These are phyloP conservation scores for Aradophagus sp. DNA, from an alignment of 1,140 invertebrate species.

Conservation along the genomic window DNA sequence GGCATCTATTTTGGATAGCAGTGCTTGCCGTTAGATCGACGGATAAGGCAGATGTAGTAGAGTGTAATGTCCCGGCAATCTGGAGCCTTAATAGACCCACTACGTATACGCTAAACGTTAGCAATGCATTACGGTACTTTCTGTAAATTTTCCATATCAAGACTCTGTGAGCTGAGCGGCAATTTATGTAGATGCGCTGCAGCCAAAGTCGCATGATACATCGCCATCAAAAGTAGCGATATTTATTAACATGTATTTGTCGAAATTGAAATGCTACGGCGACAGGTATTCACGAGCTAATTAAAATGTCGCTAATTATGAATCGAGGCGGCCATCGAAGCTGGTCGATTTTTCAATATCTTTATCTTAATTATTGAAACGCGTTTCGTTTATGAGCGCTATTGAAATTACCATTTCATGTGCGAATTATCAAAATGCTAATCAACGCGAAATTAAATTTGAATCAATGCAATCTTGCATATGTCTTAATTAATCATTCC, in stretches of 20 bases:
- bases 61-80: conserved; percentile 64
- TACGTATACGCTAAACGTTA: conserved; percentile 23
- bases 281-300: too few species aligned
- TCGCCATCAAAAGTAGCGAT: too few species aligned
- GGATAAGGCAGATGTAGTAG: conserved; percentile 65
- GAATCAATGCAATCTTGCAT: conserved; percentile 3
- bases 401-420: too few species aligned
- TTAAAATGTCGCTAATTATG: too few species aligned
- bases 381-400: too few species aligned
- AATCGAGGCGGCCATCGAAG: too few species aligned
- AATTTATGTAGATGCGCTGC: conserved; percentile 30
- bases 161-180: conserved; percentile 10
- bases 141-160: conserved; percentile 49
- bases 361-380: too few species aligned
- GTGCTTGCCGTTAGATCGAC: conserved; percentile 63
- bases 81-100: conserved; percentile 61
- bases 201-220: too few species aligned
- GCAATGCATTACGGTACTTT: conserved; percentile 51
- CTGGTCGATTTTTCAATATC: too few species aligned
- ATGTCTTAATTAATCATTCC: conserved; percentile 31
- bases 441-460: conserved; percentile 17
- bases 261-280: too few species aligned
- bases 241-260: too few species aligned
- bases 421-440: not conserved
- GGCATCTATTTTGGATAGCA: conserved; percentile 63